Conservation (phyloP, 2,113 vertebrate species). For the Ibidorhyncha struthersii region DNA sequence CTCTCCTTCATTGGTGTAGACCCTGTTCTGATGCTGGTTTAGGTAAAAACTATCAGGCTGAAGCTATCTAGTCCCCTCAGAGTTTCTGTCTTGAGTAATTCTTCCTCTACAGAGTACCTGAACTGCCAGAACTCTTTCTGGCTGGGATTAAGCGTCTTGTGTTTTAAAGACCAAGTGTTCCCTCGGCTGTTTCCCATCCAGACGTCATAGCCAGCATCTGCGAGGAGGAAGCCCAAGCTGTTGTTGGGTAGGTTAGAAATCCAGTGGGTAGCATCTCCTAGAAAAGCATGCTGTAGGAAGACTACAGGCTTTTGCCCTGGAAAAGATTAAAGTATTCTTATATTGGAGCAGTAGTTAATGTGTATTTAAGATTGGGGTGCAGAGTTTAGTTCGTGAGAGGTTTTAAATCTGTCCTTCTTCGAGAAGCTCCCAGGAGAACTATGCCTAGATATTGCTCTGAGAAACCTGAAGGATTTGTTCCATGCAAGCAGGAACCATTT, state of each 20-base stretch:
- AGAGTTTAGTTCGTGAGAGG: neutral
- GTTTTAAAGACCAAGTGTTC: slow-evolving; percentile 91
- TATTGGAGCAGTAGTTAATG: neutral
- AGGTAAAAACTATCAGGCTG: slow-evolving; percentile 49
- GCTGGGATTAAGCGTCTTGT: slow-evolving; percentile 74
- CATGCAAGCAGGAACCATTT: neutral
- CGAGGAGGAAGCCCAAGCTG: slow-evolving; percentile 89
- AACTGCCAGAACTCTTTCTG: slow-evolving; percentile 90
- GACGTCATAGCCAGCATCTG: slow-evolving; percentile 90
- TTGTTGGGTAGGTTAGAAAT: slow-evolving; percentile 86
- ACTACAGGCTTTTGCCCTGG: slow-evolving; percentile 82
- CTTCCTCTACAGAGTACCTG: slow-evolving; percentile 77
- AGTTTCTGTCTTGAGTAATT: neutral
- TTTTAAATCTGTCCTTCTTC: neutral
- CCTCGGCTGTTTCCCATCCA: slow-evolving; percentile 96
- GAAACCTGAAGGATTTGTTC: neutral
- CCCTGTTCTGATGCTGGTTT: neutral
- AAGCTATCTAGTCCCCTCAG: slow-evolving; percentile 74
- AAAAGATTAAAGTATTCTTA: slow-evolving; percentile 22
- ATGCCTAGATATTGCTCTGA: neutral
- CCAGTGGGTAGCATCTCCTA: slow-evolving; percentile 94
- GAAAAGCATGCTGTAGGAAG: slow-evolving; percentile 90
- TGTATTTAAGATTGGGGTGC: neutral
- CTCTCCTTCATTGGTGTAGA: neutral
- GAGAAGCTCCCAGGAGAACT: neutral